These are phyloP conservation scores for Lithophane semibrunnea DNA, from an alignment of 2,888 invertebrate species.

Conservation along the genomic window DNA sequence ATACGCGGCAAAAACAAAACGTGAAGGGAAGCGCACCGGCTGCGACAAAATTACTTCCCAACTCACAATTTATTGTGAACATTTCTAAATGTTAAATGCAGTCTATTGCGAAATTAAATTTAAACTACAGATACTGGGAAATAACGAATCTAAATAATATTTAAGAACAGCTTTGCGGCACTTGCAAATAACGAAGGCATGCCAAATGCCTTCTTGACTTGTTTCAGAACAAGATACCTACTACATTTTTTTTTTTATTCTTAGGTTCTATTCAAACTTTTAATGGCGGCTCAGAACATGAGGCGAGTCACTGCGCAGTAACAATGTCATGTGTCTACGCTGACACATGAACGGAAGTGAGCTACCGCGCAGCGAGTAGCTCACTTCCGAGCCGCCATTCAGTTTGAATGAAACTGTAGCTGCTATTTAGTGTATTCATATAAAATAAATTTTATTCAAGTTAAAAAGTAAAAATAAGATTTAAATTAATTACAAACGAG, in stretches of 20 bases:
- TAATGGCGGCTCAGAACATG: no score
- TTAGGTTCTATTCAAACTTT: no score
- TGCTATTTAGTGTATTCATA: no score
- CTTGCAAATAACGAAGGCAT: not conserved
- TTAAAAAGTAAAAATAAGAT: no score
- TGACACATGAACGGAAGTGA: no score
- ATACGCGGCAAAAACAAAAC: constrained; percentile 49
- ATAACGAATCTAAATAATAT: not conserved
- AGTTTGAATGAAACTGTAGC: no score
- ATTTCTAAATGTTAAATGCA: constrained; percentile 37
- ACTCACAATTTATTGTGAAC: constrained; percentile 53
- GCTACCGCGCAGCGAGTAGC: no score
- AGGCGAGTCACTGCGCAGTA: no score
- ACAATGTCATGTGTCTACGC: no score
- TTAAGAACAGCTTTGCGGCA: not conserved
- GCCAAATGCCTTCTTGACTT: not conserved
- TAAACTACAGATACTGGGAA: not conserved
- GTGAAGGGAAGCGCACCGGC: constrained; percentile 29
- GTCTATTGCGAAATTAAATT: constrained; percentile 30
- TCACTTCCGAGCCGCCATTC: no score
- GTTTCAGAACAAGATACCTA: not conserved
- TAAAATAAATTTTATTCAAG: no score
- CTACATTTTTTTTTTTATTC: not conserved
- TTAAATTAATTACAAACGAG: no score
- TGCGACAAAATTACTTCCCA: constrained; percentile 58